A percentile compares a stretch with the other conserved stretches of the same genome.
Evolutionary conservation across 2,113 vertebrate genomes (phyloP).

Genomic region (Acanthochromis polyacanthus): DNA sequence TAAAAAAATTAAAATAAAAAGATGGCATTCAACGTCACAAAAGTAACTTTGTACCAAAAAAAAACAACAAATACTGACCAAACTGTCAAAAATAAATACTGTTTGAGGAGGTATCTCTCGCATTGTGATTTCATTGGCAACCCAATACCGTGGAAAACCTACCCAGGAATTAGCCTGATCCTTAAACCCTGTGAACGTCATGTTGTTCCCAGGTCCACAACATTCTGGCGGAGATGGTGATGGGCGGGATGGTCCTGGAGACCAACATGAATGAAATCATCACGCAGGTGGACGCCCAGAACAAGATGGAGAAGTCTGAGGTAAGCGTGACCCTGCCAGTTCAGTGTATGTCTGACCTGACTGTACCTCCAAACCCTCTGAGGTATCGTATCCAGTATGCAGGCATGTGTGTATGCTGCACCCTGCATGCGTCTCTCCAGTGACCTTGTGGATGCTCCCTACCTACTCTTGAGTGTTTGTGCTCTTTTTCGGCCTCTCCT

Average conservation of each 20-base stretch:
- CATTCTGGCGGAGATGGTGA: slow-evolving; percentile 99
- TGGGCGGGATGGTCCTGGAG: slow-evolving; percentile 99
- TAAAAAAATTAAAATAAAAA: too few species aligned
- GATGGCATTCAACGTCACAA: too few species aligned
- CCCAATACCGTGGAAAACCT: too few species aligned
- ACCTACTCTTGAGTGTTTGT: slow-evolving; percentile 77
- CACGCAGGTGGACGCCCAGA: slow-evolving; percentile 97
- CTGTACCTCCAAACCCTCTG: slow-evolving; percentile 35
- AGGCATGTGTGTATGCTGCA: slow-evolving; percentile 80
- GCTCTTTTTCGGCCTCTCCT: slow-evolving; percentile 55
- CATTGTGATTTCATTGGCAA: too few species aligned
- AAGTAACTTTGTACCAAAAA: too few species aligned
- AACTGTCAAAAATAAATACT: too few species aligned
- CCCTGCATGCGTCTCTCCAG: slow-evolving; percentile 78
- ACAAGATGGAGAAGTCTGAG: slow-evolving; percentile 99
- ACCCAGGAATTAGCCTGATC: too few species aligned
- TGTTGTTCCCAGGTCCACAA: slow-evolving; percentile 91
- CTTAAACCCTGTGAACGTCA: too few species aligned
- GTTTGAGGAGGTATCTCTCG: too few species aligned
- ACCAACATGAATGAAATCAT: slow-evolving; percentile 99
- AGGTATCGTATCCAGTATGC: slow-evolving; percentile 71
- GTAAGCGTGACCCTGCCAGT: slow-evolving; percentile 82
- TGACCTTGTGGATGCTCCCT: slow-evolving; percentile 75
- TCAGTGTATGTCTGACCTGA: slow-evolving; percentile 15
- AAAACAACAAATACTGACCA: too few species aligned